These are phyloP conservation scores for Philereme transversata DNA, from an alignment of 2,888 invertebrate species.

Conservation along the genomic window DNA sequence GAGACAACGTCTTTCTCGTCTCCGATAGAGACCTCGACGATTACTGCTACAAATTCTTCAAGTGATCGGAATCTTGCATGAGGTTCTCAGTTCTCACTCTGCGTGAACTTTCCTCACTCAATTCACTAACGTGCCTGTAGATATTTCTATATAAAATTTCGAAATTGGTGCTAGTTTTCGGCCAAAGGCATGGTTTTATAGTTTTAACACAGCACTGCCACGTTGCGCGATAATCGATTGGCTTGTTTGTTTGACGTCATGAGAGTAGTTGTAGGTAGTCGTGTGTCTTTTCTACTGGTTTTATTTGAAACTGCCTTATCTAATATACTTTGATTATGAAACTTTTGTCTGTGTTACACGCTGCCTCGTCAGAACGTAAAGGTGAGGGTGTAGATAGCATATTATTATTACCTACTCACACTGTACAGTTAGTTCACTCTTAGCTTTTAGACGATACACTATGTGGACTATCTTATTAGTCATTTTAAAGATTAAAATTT, in stretches of 20 bases:
- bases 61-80: constrained; percentile 53
- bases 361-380: constrained; percentile 80
- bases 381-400: constrained; percentile 60
- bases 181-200: constrained; percentile 33
- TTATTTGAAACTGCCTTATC: constrained; percentile 29
- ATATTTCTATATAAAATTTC: constrained; percentile 21
- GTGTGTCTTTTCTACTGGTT: constrained; percentile 36
- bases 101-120: constrained; percentile 14
- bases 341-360: constrained; percentile 79
- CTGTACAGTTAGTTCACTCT: constrained; percentile 15
- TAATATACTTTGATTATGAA: constrained; percentile 71
- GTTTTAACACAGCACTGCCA: constrained; percentile 33
- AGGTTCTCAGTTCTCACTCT: constrained; percentile 32
- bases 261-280: constrained; percentile 47
- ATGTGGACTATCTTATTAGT: neutral
- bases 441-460: neutral
- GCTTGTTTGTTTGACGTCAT: constrained; percentile 43
- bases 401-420: constrained; percentile 21
- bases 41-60: constrained; percentile 63
- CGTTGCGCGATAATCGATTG: constrained; percentile 42
- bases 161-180: constrained; percentile 30
- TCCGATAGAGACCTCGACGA: constrained; percentile 68
- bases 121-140: constrained; percentile 32
- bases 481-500: constrained; percentile 11
- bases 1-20: constrained; percentile 52